Conservation (phyloP, 2,888 invertebrate genomes). For the Limnephilus auricula region DNA sequence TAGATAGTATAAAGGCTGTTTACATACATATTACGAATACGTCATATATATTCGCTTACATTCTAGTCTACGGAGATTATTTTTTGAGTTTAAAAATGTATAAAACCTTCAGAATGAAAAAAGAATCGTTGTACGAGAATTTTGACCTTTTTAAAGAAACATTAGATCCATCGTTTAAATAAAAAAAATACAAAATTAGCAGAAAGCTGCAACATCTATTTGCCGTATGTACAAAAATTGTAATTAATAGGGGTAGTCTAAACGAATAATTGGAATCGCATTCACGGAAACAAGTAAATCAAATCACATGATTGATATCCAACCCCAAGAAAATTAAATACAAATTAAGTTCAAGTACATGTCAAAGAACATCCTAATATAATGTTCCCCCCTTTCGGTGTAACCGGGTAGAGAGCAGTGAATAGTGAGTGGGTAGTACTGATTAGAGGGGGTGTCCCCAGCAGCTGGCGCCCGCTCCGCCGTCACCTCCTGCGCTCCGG, state of each 20-base stretch:
- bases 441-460: not conserved
- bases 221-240: not conserved
- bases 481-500: constrained; percentile 31
- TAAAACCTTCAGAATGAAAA: not conserved
- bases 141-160: not conserved
- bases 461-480: not conserved
- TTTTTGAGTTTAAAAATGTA: not conserved
- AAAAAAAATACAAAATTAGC: not conserved
- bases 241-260: not conserved
- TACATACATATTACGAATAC: no score
- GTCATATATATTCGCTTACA: not conserved
- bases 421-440: not conserved
- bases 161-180: not conserved
- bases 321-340: not conserved
- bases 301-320: not conserved
- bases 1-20: not conserved
- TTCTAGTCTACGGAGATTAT: not conserved
- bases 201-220: not conserved
- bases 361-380: not conserved
- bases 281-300: no score
- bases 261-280: no score
- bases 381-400: not conserved
- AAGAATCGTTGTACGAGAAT: not conserved
- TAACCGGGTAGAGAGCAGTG: not conserved
- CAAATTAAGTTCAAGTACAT: not conserved